These are phyloP conservation scores for Salvator merianae DNA, from an alignment of 2,113 vertebrate species.

Conservation along the genomic window DNA sequence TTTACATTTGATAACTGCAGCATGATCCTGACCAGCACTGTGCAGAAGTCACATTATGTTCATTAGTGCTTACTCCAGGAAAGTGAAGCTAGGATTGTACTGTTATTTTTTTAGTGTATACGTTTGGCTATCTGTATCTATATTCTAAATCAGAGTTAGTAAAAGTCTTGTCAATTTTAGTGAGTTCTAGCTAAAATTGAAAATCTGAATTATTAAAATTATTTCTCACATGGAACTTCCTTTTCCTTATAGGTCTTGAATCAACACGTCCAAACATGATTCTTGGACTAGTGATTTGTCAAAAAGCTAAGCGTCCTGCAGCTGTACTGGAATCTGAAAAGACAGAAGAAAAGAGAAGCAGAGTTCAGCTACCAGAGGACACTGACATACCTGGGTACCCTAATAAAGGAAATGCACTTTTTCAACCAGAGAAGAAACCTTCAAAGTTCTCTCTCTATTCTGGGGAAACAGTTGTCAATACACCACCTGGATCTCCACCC, in stretches of 20 bases:
- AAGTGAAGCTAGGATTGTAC: too few relatives aligned
- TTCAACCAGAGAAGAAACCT: slow-evolving; percentile 78
- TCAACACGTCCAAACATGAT: slow-evolving; percentile 91
- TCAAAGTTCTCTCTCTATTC: slow-evolving; percentile 75
- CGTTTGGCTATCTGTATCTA: too few relatives aligned
- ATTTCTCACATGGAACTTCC: slow-evolving; percentile 45
- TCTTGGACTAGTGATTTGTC: slow-evolving; percentile 91
- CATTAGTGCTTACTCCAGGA: too few relatives aligned
- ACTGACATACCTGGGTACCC: slow-evolving; percentile 68
- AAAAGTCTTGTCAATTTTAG: neutral
- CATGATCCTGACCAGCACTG: too few relatives aligned
- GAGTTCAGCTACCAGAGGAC: slow-evolving; percentile 76
- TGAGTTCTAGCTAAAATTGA: slow-evolving; percentile 13
- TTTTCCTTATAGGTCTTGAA: slow-evolving; percentile 86
- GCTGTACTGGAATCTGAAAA: slow-evolving; percentile 74
- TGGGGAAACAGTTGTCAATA: slow-evolving; percentile 68
- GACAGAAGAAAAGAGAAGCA: slow-evolving; percentile 83
- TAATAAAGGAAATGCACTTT: slow-evolving; percentile 62
- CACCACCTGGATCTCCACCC: slow-evolving; percentile 80
- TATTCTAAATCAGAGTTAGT: neutral
- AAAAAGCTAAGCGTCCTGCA: slow-evolving; percentile 84
- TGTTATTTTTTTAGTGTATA: too few relatives aligned
- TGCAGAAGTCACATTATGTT: too few relatives aligned
- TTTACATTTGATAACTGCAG: neutral
- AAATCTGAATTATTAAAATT: neutral